A percentile compares a stretch with the other conserved stretches of the same genome.
Conservation (phyloP, 2,888 invertebrate species). For the Diogma glabrata region DNA sequence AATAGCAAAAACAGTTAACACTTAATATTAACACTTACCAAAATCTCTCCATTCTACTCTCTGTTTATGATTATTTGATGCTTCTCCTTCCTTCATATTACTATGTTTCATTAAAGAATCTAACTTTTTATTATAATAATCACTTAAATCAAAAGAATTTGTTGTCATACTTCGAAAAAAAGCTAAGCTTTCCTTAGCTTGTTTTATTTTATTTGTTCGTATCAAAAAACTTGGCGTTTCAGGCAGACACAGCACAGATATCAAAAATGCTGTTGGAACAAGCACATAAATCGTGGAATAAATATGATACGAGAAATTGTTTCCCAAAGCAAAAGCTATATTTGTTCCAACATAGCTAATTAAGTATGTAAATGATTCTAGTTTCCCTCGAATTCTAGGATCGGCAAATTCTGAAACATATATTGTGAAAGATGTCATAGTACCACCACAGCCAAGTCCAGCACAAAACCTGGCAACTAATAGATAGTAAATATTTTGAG, state of each 20-base stretch:
- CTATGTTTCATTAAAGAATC: background rate
- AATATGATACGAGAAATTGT: background rate
- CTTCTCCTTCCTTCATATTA: background rate
- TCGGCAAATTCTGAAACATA: slow-evolving; percentile 10
- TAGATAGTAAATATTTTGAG: slow-evolving; percentile 1
- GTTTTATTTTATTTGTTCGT: background rate
- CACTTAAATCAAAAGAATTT: background rate
- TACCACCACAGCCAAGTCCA: slow-evolving; percentile 11
- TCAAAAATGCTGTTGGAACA: slow-evolving; percentile 11
- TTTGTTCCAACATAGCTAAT: background rate
- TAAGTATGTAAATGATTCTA: background rate
- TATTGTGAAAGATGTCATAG: slow-evolving; percentile 9
- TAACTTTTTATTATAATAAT: background rate
- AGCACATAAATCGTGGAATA: background rate
- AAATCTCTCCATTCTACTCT: slow-evolving; percentile 32
- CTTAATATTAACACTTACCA: no score
- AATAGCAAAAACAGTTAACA: no score
- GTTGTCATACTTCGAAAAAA: slow-evolving; percentile 3
- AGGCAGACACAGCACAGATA: slow-evolving; percentile 9
- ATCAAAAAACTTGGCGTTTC: slow-evolving; percentile 13
- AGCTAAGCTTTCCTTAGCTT: slow-evolving; percentile 10
- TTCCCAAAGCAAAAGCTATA: background rate
- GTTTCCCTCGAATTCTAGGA: background rate
- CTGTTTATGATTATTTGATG: no score
- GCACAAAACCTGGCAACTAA: slow-evolving; percentile 5